phyloP scores from a whole-genome alignment of 2,113 vertebrate species.

The Macaca mulatta region DNA sequence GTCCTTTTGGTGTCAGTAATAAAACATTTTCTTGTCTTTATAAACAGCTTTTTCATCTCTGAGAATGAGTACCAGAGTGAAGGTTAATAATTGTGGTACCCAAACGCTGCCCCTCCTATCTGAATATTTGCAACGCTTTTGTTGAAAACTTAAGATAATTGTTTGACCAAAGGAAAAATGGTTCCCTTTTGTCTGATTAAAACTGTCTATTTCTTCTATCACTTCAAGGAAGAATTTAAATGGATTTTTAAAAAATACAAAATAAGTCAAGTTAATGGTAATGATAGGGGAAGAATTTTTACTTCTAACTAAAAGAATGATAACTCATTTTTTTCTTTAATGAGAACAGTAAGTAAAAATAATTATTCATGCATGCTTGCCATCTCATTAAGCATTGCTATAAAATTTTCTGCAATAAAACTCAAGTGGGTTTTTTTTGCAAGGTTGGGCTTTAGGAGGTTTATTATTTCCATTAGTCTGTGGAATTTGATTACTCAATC shows the following conservation, averaged over 20 bases:
- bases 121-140: neutral
- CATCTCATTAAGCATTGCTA: slow-evolving; percentile 81
- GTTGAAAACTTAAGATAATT: neutral
- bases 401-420: slow-evolving; percentile 78
- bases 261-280: slow-evolving; percentile 78
- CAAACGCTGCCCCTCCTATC: neutral
- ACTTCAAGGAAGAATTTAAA: slow-evolving; percentile 60
- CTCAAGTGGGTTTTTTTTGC: slow-evolving; percentile 62
- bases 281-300: slow-evolving; percentile 71
- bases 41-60: neutral
- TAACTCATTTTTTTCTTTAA: slow-evolving; percentile 78
- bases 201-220: slow-evolving; percentile 43
- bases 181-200: slow-evolving; percentile 41
- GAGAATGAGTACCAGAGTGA: neutral
- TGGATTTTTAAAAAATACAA: slow-evolving; percentile 66
- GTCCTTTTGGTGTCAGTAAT: neutral
- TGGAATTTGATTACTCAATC: slow-evolving; percentile 83
- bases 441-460: slow-evolving; percentile 70
- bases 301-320: slow-evolving; percentile 75
- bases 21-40: neutral
- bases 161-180: neutral
- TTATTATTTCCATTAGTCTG: slow-evolving; percentile 82
- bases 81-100: neutral
- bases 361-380: slow-evolving; percentile 81
- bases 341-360: slow-evolving; percentile 79